Evolutionary conservation across 1,140 invertebrate genomes (phyloP), one percentile per base, ranked within the genome.

Genomic region (Scaptomyza hsui): DNA sequence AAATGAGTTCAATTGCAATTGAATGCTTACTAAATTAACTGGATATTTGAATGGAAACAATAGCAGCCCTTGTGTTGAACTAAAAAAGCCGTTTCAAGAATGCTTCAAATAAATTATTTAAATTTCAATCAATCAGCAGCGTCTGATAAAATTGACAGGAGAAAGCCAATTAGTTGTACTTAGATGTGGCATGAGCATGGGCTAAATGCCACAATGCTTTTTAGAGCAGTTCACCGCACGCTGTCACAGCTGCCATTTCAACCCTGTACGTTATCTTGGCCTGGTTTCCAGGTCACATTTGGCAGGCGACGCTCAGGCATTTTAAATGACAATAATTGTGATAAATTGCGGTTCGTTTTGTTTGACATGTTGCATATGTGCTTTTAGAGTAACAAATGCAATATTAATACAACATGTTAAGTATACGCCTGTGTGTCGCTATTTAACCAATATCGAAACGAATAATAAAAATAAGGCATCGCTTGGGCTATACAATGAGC

Each of bases 251-350:
- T 57, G 32, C 19, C 21, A 26, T 37, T 57, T 49, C n/a, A 7
- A 6, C 37, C 41, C 21, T 26, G 9, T 2, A 37, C 2, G 29
- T 10, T n/a, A 19, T 45, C 9, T 63, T 16, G 19, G 16, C 21
- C 21, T 19, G 29, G 39, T 39, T 70, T 79, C 10, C 10, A 6
- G 12, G 48, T 9, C 37, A 37, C 45, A 67, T 56, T 44, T 32
- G 15, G 15, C 29, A 35, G 10, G 12, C 42, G 45, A 24, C 55
- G 44, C 26, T 44, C 15, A 9, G 44, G 35, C 52, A 39, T 21
- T 26, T 57, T 55, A 39, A 13, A 57, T 74, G 78, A 70, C 76
- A 74, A 80, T 85, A 80, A 86, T 80, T 77, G 81, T 86, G 73
- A 85, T 85, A 77, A 85, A 85, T 86, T 64, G 55, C 48, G 48